phyloP scores from a whole-genome alignment of 2,888 invertebrate species.

The Drosophila stalkeri region DNA sequence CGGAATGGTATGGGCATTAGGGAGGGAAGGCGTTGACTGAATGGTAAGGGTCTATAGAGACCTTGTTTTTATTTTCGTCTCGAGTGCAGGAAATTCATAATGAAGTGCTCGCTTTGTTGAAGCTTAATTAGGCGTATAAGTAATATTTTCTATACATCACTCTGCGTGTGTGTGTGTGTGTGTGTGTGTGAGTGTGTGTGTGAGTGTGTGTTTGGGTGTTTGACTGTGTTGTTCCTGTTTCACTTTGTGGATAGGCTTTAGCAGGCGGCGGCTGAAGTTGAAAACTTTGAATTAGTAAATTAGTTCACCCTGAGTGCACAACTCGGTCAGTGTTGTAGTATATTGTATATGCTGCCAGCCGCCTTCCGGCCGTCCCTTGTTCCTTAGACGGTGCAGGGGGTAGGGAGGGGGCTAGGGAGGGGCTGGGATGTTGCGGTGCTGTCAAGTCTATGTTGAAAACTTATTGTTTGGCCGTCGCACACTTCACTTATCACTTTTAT shows the following conservation, averaged over 20 bases:
- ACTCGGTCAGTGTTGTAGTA: slow-evolving; percentile 53
- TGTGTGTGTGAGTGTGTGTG: neutral
- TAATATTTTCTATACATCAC: slow-evolving; percentile 63
- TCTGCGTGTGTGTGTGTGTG: neutral
- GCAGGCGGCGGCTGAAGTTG: slow-evolving; percentile 1
- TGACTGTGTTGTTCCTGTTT: slow-evolving; percentile 10
- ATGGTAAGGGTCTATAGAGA: neutral
- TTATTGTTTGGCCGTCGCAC: slow-evolving; percentile 31
- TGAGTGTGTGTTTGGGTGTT: no score
- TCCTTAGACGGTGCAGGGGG: neutral
- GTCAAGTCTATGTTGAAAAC: slow-evolving; percentile 20
- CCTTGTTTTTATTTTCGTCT: slow-evolving; percentile 31
- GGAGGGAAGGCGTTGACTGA: neutral
- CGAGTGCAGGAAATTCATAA: slow-evolving; percentile 75
- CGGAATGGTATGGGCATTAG: neutral
- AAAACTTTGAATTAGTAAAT: slow-evolving; percentile 71
- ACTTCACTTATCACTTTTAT: slow-evolving; percentile 43
- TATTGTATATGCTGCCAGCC: neutral
- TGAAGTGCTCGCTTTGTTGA: slow-evolving; percentile 79
- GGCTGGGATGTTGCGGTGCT: neutral
- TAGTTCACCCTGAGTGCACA: slow-evolving; percentile 74
- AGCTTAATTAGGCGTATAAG: slow-evolving; percentile 81
- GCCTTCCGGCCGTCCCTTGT: no score
- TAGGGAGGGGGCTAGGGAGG: no score
- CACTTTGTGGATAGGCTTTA: slow-evolving; percentile 8